Evolutionary conservation across 2,888 invertebrate genomes (phyloP), one percentile per base, ranked within the genome.

Genomic region (Argyresthia albistria): DNA sequence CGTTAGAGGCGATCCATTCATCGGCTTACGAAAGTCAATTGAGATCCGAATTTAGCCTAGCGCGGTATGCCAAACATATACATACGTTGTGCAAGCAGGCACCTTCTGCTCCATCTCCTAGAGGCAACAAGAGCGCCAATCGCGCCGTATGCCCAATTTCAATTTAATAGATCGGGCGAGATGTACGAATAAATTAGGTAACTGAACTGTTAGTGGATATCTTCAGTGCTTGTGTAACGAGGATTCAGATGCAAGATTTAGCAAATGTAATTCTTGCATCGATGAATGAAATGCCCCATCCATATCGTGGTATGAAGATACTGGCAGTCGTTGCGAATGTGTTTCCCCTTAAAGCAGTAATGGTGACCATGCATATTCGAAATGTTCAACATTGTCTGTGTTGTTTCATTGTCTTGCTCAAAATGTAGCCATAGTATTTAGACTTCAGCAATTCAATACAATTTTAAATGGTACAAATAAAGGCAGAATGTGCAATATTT

Each of bases 1-100:
- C 62, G 63, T 63, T 66, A 62, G 64, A 59, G 69, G 68, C 68
- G 61, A 69, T 76, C 71, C 72, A 76, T 77, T 76, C 72, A 76
- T 72, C 70, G 71, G 63, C 70, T 70, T 76, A 73, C 76, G 67
- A 80, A 75, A 79, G 76, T 78, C 75, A 76, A 79, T 80, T 77
- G 71, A 63, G 73, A 67, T 76, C 76, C 77, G 62, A 75, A 79
- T 80, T 77, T 79, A 76, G 76, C 69, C 67, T 76, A 76, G 71
- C 65, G 68, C 66, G 67, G 69, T 72, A 70, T 71, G 73, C 73
- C 75, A 62, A 63, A 61, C 66, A 61, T 61, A 61, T 57, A 59
- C 59, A 55, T 52, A 25, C 25, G 63, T 69, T 68, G 63, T 64
- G 67, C 62, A 69, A 69, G 63, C 60, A 54, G 53, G 55, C 52